phyloP scores from a whole-genome alignment of 2,113 vertebrate species.

The Rissa tridactyla region DNA sequence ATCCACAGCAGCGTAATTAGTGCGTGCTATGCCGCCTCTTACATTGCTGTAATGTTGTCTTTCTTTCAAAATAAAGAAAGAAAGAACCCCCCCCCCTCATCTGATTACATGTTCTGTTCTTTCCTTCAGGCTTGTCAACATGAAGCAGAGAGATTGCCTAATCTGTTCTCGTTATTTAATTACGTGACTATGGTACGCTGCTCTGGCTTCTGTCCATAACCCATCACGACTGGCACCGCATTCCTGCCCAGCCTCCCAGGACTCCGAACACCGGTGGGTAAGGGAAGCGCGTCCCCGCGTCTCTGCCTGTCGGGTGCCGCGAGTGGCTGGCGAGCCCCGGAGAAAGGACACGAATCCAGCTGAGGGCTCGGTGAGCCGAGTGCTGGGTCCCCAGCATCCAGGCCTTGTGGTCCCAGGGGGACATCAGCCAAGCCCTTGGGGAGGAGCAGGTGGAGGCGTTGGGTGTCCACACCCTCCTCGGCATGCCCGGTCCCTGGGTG shows the following conservation, averaged over 20 bases:
- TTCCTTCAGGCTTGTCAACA: slow-evolving; percentile 23
- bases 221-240: neutral
- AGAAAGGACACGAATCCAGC: neutral
- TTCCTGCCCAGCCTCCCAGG: neutral
- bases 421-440: neutral
- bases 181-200: neutral
- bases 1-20: neutral
- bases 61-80: neutral
- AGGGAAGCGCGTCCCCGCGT: neutral
- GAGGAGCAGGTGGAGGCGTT: neutral
- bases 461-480: neutral
- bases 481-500: neutral
- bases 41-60: neutral
- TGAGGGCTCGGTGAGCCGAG: neutral
- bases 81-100: neutral
- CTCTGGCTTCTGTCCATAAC: slow-evolving; percentile 13
- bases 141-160: slow-evolving; percentile 41
- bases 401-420: neutral
- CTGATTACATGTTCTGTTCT: slow-evolving; percentile 49
- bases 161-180: slow-evolving; percentile 47
- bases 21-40: neutral
- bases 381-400: neutral
- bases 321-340: neutral
- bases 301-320: accelerated
- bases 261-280: neutral